Base-by-base conservation (phyloP, 2,113 vertebrate species). In the Nyctibius bracteatus region DNA sequence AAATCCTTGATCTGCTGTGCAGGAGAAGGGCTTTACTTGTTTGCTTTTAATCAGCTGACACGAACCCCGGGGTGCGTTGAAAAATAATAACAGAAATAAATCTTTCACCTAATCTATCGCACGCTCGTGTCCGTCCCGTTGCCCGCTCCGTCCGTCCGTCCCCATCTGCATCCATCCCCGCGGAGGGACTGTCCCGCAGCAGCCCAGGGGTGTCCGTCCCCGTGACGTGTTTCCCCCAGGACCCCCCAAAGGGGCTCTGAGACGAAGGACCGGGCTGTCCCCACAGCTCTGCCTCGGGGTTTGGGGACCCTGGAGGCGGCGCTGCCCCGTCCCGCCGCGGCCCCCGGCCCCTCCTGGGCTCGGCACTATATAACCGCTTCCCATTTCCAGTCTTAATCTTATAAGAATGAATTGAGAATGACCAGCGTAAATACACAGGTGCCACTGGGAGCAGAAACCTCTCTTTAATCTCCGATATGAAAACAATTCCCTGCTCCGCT, bases 401-500 rank as follows among this genome's bases (percentile, higher is more conserved):
- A 90, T 95, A 94, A 94, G 96, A 75, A 95, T 5, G 95, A 92
- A 95, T 96, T 80, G 97, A 88, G 96, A 95, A 62, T 95, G 95
- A 95, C 91, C 94, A 95, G 94, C 92, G 95, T 92, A 93, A 97
- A 97, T 92, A 97, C 93, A 93, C 82, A 44, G 94, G 96, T 96
- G 95, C 96, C 94, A 83, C 86, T 91, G 96, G 97, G 96, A 97
- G 94, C 92, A 91, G 91, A 81, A 89, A 78, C 5, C 92, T 57
- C 88, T 92, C 95, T 96, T 96, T 96, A 98, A 97, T 97, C 97
- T 97, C 74, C 55, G 81, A 83, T 93, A 97, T 86, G 84, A 87
- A 90, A 96, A 97, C 96, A 97, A 95, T 95, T 96, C 97, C 83
- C 94, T 58, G 95, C 95, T 93, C 95, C 57, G n/a, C 91, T 94